Conservation (phyloP, 2,888 invertebrate genomes). For the Acleris emargana region DNA sequence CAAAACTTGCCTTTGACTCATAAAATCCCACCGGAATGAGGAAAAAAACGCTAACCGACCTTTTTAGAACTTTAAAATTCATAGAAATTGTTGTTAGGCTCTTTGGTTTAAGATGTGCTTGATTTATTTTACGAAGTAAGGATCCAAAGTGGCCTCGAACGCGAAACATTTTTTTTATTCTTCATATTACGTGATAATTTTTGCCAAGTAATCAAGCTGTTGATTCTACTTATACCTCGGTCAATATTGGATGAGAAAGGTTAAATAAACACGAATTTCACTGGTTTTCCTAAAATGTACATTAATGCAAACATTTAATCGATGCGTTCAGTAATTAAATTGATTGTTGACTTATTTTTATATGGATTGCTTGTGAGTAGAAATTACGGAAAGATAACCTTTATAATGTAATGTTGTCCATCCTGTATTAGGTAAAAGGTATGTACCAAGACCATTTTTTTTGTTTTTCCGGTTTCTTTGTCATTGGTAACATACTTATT, state of each 20-base stretch:
- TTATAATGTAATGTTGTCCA: too few species aligned
- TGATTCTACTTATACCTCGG: too few species aligned
- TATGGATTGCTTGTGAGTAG: not conserved
- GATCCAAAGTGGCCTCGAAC: constrained; percentile 1
- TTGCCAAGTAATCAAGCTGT: too few species aligned
- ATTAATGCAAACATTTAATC: too few species aligned
- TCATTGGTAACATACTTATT: too few species aligned
- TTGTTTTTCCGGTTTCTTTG: not conserved
- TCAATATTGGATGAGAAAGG: too few species aligned
- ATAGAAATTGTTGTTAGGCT: constrained; percentile 22
- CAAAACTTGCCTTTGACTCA: constrained; percentile 65
- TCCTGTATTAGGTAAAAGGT: too few species aligned
- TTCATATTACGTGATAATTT: too few species aligned
- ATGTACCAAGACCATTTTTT: not conserved
- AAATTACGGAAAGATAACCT: too few species aligned
- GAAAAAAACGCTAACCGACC: constrained; percentile 66
- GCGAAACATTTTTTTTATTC: not conserved
- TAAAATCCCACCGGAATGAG: constrained; percentile 68
- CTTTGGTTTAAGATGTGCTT: constrained; percentile 10
- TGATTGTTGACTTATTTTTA: not conserved
- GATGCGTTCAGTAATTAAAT: too few species aligned
- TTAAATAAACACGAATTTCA: too few species aligned
- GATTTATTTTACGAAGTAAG: constrained; percentile 9
- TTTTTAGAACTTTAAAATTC: constrained; percentile 47
- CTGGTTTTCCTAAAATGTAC: too few species aligned